Percentiles rank a stretch among this genome's conserved stretches.
phyloP scores from a whole-genome alignment of 2,113 vertebrate genomes.

The Synodontis membranacea region DNA sequence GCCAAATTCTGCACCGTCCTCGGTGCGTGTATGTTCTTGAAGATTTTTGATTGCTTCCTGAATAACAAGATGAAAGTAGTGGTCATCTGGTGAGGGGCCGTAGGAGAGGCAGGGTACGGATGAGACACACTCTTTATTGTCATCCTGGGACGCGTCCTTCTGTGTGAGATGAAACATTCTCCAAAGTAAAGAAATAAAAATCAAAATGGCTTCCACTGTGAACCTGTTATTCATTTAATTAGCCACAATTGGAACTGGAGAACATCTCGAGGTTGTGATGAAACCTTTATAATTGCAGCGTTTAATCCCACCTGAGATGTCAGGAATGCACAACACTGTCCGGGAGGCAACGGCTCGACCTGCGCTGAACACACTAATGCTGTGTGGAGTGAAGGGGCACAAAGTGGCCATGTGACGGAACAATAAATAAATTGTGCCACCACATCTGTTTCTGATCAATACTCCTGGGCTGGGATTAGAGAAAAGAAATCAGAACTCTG shows the following conservation, averaged over 20 bases:
- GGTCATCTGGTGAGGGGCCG: slow-evolving; percentile 1
- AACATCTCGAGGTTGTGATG: background rate
- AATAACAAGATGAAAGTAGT: slow-evolving; percentile 40
- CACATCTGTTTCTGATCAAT: slow-evolving; percentile 72
- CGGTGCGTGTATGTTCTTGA: background rate
- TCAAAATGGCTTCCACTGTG: background rate
- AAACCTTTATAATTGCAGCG: background rate
- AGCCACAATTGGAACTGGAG: background rate
- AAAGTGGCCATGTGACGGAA: slow-evolving; percentile 54
- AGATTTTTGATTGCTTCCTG: slow-evolving; percentile 15
- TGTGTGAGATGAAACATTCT: background rate
- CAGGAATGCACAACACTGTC: slow-evolving; percentile 26
- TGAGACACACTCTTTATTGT: background rate
- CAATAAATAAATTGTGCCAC: slow-evolving; percentile 69
- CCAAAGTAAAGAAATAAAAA: background rate
- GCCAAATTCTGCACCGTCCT: background rate
- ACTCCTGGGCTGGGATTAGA: slow-evolving; percentile 50
- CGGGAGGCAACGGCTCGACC: slow-evolving; percentile 46
- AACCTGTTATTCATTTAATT: background rate
- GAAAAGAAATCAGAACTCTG: slow-evolving; percentile 56
- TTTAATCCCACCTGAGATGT: background rate
- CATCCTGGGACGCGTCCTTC: slow-evolving; percentile 7
- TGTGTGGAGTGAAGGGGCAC: slow-evolving; percentile 35
- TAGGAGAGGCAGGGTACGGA: slow-evolving; percentile 9
- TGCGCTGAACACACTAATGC: slow-evolving; percentile 40